A percentile compares a stretch with the other conserved stretches of the same genome.
These are phyloP conservation scores for Lipophrys pholis DNA, from an alignment of 2,113 vertebrate species.

Conservation along the genomic window DNA sequence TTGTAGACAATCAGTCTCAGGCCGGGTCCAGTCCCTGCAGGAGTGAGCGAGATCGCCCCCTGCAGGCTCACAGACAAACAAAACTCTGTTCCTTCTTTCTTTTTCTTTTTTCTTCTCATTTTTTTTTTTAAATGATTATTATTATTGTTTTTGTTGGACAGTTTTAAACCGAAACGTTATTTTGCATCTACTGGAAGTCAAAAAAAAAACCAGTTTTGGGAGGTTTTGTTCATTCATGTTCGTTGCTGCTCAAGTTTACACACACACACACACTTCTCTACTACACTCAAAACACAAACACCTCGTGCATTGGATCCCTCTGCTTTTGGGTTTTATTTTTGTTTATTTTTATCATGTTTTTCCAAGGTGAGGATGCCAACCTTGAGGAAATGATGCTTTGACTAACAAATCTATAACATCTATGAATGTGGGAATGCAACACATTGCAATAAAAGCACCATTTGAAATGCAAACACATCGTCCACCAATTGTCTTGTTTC, in stretches of 20 bases:
- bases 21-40: conserved; percentile 79
- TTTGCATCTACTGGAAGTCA: conserved; percentile 82
- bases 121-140: neutral
- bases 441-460: conserved; percentile 90
- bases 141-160: conserved; percentile 44
- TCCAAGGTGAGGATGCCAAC: conserved; percentile 82
- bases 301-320: conserved; percentile 81
- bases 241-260: conserved; percentile 84
- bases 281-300: conserved; percentile 80
- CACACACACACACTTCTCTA: conserved; percentile 72
- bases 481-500: conserved; percentile 12
- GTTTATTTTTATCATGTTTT: conserved; percentile 33
- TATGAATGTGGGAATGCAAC: conserved; percentile 89
- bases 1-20: conserved; percentile 86
- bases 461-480: conserved; percentile 76
- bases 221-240: conserved; percentile 75
- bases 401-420: conserved; percentile 88
- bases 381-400: conserved; percentile 85
- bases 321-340: conserved; percentile 52
- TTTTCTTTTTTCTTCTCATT: conserved; percentile 24
- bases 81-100: conserved; percentile 2
- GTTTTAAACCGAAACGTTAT: conserved; percentile 56
- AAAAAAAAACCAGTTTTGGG: conserved; percentile 67
- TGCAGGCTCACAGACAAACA: conserved; percentile 75
- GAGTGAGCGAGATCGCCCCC: conserved; percentile 59